Conservation (phyloP, 2,113 vertebrate genomes). For the Microcebus lehilahytsara region DNA sequence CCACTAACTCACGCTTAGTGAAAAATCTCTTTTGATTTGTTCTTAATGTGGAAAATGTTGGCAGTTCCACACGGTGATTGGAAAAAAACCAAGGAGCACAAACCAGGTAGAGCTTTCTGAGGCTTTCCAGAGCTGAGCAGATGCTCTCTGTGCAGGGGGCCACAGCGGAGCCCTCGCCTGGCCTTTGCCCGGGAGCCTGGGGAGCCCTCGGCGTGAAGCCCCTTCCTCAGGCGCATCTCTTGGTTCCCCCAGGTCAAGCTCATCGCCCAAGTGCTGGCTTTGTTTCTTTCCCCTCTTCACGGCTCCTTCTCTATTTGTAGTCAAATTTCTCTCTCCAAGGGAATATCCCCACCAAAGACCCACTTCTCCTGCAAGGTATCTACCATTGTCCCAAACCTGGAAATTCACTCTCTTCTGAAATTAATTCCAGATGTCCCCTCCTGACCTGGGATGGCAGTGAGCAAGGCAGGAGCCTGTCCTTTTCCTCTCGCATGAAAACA, state of each 20-base stretch:
- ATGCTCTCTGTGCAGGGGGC: not conserved
- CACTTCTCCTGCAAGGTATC: not conserved
- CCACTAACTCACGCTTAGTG: slow-evolving; percentile 23
- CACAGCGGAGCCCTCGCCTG: fast-evolving
- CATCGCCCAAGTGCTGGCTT: not conserved
- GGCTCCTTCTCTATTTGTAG: not conserved
- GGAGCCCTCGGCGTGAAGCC: not conserved
- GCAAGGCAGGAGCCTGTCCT: not conserved
- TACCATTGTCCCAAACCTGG: not conserved
- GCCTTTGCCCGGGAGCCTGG: not conserved
- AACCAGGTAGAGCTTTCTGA: not conserved
- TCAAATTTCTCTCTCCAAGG: not conserved
- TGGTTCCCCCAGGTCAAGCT: too few relatives aligned
- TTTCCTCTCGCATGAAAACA: not conserved
- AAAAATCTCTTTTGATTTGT: slow-evolving; percentile 78
- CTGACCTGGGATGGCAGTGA: not conserved
- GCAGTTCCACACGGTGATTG: slow-evolving; percentile 48
- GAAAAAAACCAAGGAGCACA: not conserved
- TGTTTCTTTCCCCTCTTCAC: not conserved
- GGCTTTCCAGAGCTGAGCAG: not conserved
- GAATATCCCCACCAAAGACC: not conserved
- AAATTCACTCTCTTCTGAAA: not conserved
- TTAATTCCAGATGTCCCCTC: not conserved
- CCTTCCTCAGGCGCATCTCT: not conserved
- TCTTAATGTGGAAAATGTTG: slow-evolving; percentile 77